A percentile compares a stretch with the other conserved stretches of the same genome.
Evolutionary conservation across 1,140 invertebrate genomes (phyloP).

Genomic region (Hestina assimilis): DNA sequence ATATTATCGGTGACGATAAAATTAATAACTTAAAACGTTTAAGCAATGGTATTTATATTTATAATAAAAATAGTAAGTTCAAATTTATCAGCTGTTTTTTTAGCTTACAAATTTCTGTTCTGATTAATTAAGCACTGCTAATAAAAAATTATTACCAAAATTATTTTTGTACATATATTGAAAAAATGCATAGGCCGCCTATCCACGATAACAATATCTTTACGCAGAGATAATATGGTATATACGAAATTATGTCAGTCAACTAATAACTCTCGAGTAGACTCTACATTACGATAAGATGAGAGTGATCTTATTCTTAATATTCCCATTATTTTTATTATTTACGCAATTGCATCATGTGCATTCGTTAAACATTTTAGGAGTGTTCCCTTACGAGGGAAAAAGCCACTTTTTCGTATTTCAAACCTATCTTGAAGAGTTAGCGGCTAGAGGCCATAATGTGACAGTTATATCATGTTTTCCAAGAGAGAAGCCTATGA

Average conservation of each 20-base stretch:
- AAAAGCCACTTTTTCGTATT: constrained; percentile 87
- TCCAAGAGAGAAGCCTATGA: constrained; percentile 70
- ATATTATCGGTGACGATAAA: too few species aligned
- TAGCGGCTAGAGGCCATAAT: constrained; percentile 83
- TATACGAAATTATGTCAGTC: not conserved
- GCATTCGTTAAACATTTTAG: constrained; percentile 78
- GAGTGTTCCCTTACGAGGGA: constrained; percentile 82
- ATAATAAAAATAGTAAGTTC: too few species aligned
- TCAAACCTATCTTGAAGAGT: constrained; percentile 80
- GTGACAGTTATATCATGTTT: constrained; percentile 86
- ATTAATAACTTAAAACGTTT: too few species aligned
- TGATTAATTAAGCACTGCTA: too few species aligned
- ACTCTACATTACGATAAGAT: not conserved
- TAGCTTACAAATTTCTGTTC: too few species aligned
- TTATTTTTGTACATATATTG: too few species aligned
- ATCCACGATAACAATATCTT: too few species aligned
- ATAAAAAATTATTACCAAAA: too few species aligned
- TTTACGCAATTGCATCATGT: constrained; percentile 23
- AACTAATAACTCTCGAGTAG: not conserved
- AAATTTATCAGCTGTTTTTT: too few species aligned
- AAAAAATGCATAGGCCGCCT: too few species aligned
- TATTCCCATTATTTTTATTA: constrained; percentile 1
- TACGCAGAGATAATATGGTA: not conserved
- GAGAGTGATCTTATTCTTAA: not conserved
- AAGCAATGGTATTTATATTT: too few species aligned